Evolutionary conservation across 2,113 vertebrate species (phyloP).

Genomic region (Gadus macrocephalus): DNA sequence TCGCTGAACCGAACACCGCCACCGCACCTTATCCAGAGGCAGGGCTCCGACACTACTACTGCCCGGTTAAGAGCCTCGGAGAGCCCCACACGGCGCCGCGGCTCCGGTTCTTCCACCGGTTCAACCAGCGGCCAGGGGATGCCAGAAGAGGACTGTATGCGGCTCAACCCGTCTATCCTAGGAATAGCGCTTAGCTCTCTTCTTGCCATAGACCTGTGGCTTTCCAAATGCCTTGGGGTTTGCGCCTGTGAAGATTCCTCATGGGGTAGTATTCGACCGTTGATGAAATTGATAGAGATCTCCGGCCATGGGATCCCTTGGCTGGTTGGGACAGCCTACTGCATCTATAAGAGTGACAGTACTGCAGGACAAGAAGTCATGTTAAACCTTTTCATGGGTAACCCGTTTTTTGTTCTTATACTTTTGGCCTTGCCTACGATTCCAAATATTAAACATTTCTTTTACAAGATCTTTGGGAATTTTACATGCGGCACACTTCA

Average conservation of each 20-base stretch:
- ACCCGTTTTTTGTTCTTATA: constrained; percentile 27
- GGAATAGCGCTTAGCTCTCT: constrained; percentile 90
- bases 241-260: constrained; percentile 88
- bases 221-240: constrained; percentile 90
- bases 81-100: constrained; percentile 81
- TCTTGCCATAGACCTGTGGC: constrained; percentile 92
- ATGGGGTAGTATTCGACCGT: constrained; percentile 85
- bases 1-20: constrained; percentile 71
- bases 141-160: constrained; percentile 88
- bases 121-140: constrained; percentile 60
- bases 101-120: constrained; percentile 73
- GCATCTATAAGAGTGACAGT: constrained; percentile 84
- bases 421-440: neutral
- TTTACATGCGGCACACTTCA: too few species aligned
- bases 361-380: constrained; percentile 87
- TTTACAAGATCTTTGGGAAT: too few species aligned
- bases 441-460: too few species aligned
- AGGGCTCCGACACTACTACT: constrained; percentile 70
- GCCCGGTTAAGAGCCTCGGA: constrained; percentile 78
- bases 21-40: constrained; percentile 63
- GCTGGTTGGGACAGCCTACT: constrained; percentile 84
- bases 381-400: constrained; percentile 92
- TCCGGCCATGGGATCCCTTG: constrained; percentile 93
- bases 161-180: constrained; percentile 87
- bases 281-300: constrained; percentile 93